Evolutionary conservation across 1,140 invertebrate species (phyloP).

Genomic region (Ceratina calcarata): DNA sequence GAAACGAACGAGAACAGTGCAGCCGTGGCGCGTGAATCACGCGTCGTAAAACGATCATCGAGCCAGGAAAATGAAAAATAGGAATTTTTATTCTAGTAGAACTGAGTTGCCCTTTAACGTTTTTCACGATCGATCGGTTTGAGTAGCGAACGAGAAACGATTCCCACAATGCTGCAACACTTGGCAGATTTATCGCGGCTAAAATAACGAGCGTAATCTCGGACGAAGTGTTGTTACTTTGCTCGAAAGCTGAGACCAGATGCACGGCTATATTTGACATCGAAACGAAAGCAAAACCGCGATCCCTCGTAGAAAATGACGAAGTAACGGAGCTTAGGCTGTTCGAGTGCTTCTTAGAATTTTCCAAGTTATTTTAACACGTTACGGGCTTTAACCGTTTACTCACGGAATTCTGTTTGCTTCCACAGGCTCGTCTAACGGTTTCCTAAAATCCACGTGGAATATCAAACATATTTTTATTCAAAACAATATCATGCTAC

Average conservation of each 20-base stretch:
- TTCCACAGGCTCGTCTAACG: too few relatives aligned
- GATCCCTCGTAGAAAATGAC: neutral
- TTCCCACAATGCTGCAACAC: constrained; percentile 1
- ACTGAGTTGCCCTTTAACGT: constrained; percentile 11
- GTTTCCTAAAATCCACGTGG: too few relatives aligned
- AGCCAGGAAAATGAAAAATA: constrained; percentile 27
- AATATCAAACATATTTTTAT: too few relatives aligned
- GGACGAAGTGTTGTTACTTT: neutral
- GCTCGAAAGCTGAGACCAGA: constrained; percentile 1
- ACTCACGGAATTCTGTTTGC: too few relatives aligned
- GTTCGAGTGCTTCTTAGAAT: neutral
- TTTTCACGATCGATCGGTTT: constrained; percentile 23
- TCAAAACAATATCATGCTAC: too few relatives aligned
- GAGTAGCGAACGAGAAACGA: neutral
- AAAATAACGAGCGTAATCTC: constrained; percentile 37
- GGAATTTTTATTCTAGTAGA: neutral
- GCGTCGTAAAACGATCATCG: constrained; percentile 20
- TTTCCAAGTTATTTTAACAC: neutral
- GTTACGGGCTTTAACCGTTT: too few relatives aligned
- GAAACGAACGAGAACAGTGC: neutral
- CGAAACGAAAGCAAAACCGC: constrained; percentile 26
- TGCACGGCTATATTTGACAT: constrained; percentile 23
- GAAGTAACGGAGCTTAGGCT: neutral
- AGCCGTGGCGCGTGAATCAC: constrained; percentile 26
- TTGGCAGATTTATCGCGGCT: constrained; percentile 42